phyloP scores from a whole-genome alignment of 2,113 vertebrate genomes.

The Tapirus terrestris region DNA sequence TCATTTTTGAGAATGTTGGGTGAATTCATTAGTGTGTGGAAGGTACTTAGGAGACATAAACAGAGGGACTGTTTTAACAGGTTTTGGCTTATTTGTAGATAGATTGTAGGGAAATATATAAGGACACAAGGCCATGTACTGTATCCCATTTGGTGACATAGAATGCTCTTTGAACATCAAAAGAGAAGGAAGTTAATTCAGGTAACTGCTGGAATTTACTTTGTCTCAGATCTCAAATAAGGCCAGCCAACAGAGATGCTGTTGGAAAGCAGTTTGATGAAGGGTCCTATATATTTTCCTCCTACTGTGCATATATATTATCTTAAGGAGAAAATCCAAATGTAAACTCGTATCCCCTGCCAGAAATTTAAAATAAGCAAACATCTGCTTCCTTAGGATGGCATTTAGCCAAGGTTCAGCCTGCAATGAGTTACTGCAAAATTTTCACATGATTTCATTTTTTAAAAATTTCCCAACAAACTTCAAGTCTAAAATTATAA shows the following conservation, averaged over 20 bases:
- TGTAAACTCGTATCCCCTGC: slow-evolving; percentile 61
- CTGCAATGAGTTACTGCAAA: slow-evolving; percentile 77
- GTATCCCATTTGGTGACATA: neutral
- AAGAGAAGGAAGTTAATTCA: neutral
- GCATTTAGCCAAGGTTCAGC: slow-evolving; percentile 71
- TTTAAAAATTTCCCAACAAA: slow-evolving; percentile 81
- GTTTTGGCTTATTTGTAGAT: neutral
- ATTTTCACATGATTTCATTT: slow-evolving; percentile 84
- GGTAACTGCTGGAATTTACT: neutral
- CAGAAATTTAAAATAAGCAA: slow-evolving; percentile 80
- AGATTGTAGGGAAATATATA: neutral
- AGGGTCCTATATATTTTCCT: slow-evolving; percentile 39
- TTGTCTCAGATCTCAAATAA: neutral
- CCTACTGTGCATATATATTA: slow-evolving; percentile 66
- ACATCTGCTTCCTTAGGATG: slow-evolving; percentile 77
- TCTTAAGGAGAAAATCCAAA: slow-evolving; percentile 69
- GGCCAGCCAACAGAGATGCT: neutral
- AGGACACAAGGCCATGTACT: neutral
- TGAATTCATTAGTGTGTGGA: neutral
- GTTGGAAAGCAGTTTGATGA: neutral
- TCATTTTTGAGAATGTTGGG: neutral
- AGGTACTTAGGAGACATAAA: slow-evolving; percentile 6
- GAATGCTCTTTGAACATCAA: slow-evolving; percentile 32
- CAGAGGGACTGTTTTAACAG: neutral
- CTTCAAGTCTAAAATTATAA: slow-evolving; percentile 83